phyloP scores from a whole-genome alignment of 1,140 invertebrate genomes.

The Paraescarpia echinospica region DNA sequence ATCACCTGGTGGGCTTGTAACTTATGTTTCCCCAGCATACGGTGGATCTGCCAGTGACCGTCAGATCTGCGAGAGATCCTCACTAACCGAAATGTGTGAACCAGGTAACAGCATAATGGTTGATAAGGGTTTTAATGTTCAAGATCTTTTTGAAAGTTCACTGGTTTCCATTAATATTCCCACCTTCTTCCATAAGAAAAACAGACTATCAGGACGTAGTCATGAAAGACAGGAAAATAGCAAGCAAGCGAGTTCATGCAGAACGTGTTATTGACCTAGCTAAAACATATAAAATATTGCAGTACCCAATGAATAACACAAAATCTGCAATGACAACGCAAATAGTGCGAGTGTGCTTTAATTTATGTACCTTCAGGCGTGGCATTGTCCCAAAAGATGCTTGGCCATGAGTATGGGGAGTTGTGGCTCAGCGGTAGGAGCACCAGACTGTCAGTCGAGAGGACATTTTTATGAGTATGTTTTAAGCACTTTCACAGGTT shows the following conservation, averaged over 20 bases:
- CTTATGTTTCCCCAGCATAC: slow-evolving; percentile 23
- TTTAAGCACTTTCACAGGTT: too few relatives aligned
- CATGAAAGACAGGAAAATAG: slow-evolving; percentile 30
- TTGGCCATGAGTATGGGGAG: too few relatives aligned
- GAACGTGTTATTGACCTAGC: too few relatives aligned
- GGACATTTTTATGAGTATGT: too few relatives aligned
- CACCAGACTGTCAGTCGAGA: too few relatives aligned
- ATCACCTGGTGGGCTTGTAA: slow-evolving; percentile 29
- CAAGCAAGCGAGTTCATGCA: too few relatives aligned
- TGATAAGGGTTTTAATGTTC: slow-evolving; percentile 34
- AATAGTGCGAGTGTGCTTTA: slow-evolving; percentile 32
- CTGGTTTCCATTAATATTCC: slow-evolving; percentile 34
- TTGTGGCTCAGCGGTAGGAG: too few relatives aligned
- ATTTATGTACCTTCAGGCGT: slow-evolving; percentile 32
- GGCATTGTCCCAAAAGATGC: slow-evolving; percentile 30
- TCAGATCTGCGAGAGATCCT: slow-evolving; percentile 30
- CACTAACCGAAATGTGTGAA: slow-evolving; percentile 24
- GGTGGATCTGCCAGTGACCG: slow-evolving; percentile 31
- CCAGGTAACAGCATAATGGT: slow-evolving; percentile 34
- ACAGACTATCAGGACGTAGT: slow-evolving; percentile 29
- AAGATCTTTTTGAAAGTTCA: slow-evolving; percentile 30
- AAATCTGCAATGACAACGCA: slow-evolving; percentile 19
- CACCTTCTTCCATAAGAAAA: slow-evolving; percentile 30
- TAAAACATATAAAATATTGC: slow-evolving; percentile 35
- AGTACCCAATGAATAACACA: slow-evolving; percentile 17